Evolutionary conservation across 1,140 invertebrate genomes (phyloP).

Genomic region (Eurosta solidaginis): DNA sequence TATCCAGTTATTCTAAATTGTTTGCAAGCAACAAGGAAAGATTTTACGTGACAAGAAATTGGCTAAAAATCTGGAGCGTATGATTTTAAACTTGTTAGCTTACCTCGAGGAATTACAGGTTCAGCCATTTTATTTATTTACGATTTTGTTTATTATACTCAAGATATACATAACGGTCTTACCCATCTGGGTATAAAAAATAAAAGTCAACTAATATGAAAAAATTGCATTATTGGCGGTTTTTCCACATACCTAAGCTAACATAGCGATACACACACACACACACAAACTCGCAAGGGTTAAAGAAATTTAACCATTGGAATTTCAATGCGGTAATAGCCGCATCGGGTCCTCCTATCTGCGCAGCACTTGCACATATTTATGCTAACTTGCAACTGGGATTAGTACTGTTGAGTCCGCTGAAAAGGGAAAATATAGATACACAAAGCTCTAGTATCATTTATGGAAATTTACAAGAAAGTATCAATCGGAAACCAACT

Average conservation of each 20-base stretch:
- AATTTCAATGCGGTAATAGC: background rate
- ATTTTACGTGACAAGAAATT: too few relatives aligned
- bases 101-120: too few relatives aligned
- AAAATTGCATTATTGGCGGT: background rate
- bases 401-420: background rate
- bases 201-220: background rate
- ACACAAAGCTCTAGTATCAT: background rate
- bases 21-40: too few relatives aligned
- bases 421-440: background rate
- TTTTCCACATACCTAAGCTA: background rate
- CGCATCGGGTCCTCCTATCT: constrained; percentile 24
- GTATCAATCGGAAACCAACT: constrained; percentile 18
- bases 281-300: background rate
- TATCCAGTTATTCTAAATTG: too few relatives aligned
- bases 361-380: background rate
- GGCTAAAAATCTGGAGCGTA: too few relatives aligned
- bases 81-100: too few relatives aligned
- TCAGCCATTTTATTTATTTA: too few relatives aligned
- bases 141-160: too few relatives aligned
- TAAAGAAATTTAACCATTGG: background rate
- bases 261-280: background rate
- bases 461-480: constrained; percentile 10
- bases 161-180: too few relatives aligned
- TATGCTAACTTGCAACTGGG: background rate
- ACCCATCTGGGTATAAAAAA: too few relatives aligned